Evolutionary conservation across 2,888 invertebrate species (phyloP), one percentile per base, ranked within the genome.

Genomic region (Lepidochitona cinerea): DNA sequence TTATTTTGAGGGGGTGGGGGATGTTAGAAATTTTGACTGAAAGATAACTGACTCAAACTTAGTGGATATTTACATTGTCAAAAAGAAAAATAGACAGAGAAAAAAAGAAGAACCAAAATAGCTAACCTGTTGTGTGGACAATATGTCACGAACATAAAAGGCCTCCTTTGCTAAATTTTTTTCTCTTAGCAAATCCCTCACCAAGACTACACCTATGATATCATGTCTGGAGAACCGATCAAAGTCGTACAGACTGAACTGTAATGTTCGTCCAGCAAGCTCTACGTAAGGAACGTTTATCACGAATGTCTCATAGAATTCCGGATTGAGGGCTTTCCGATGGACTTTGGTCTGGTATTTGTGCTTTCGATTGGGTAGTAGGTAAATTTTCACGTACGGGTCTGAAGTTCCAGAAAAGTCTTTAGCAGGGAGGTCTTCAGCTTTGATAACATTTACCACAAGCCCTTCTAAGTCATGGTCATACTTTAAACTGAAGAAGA

Each of bases 171-270:
- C 93, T 68, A 96, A 92, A 85, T 96, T 95, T 33, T 94, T 94
- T 36, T 94, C 94, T 83, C 95, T 95, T 80, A 95, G 91, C 9
- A 96, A 92, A 23, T 95, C 95, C 83, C 94, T 94, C 77, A 96
- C 92, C 4, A 95, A 94, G 53, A 96, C 95, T 89, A 96, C 95
- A 0, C 96, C 96, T 81, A 96, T 96, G 76, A 96, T 92, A 88
- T 96, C 96, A 87, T 96, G 96, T 0, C 96, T 93, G 36, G 96
- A 96, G 92, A 96, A 96, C 69, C 96, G 93, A 89, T 96, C 96
- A 91, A 96, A 96, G 91, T 96, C 96, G 89, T 96, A 96, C 7
- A 96, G 94, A 4, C 95, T 95, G 91, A 96, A 96, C 91, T 96
- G 95, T 0, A 96, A 92, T 87, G 94, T 95, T 69, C 95, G 93